Conservation (phyloP, 2,888 invertebrate species). For the Coleophora flavipennella region DNA sequence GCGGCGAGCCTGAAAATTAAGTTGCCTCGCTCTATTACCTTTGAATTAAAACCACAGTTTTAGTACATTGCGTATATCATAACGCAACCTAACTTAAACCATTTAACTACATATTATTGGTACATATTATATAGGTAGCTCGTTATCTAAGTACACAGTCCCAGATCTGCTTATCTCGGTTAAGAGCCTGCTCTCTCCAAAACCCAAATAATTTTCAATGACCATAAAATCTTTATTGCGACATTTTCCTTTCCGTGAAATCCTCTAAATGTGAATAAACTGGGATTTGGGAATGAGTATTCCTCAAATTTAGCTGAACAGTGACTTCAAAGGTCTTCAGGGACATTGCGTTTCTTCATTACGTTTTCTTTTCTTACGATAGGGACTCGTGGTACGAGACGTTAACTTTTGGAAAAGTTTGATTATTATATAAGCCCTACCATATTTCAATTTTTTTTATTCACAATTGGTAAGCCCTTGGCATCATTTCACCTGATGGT, state of each 20-base stretch:
- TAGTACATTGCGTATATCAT: conserved; percentile 25
- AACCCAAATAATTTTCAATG: conserved; percentile 3
- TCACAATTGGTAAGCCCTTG: too few relatives aligned
- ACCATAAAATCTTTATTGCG: conserved; percentile 4
- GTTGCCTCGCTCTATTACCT: conserved; percentile 64
- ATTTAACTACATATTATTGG: too few relatives aligned
- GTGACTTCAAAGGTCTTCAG: neutral
- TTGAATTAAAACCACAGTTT: conserved; percentile 52
- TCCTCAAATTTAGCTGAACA: neutral
- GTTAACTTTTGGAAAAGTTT: too few relatives aligned
- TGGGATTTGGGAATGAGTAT: neutral
- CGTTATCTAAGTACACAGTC: too few relatives aligned
- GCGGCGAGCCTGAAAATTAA: conserved; percentile 68
- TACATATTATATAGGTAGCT: too few relatives aligned
- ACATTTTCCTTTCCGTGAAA: conserved; percentile 2
- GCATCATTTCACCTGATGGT: too few relatives aligned
- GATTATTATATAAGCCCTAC: too few relatives aligned
- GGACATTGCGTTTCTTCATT: too few relatives aligned
- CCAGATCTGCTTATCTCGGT: too few relatives aligned
- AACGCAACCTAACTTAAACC: conserved; percentile 10
- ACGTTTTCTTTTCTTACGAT: too few relatives aligned
- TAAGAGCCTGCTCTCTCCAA: neutral
- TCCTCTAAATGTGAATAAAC: conserved; percentile 1
- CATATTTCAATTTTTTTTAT: too few relatives aligned
- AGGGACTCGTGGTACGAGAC: too few relatives aligned